Conservation (phyloP, 1,140 invertebrate genomes). For the Drosophila novamexicana region DNA sequence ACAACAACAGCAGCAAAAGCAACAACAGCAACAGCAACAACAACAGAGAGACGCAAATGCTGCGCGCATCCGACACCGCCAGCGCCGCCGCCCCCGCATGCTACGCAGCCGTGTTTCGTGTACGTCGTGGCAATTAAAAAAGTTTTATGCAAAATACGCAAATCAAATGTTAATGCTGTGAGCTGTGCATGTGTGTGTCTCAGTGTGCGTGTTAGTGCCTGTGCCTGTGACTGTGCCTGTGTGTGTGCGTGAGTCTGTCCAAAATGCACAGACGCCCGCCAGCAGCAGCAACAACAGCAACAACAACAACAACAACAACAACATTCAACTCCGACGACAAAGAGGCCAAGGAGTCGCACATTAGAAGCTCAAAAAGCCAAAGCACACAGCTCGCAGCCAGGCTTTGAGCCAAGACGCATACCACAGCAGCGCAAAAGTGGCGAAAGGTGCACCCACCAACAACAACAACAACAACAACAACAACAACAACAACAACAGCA, state of each 20-base stretch:
- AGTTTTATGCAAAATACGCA: slow-evolving; percentile 61
- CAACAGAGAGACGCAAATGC: slow-evolving; percentile 46
- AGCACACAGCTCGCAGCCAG: slow-evolving; percentile 27
- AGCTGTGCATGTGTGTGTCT: slow-evolving; percentile 1
- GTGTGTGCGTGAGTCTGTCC: slow-evolving; percentile 22
- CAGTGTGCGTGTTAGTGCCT: background rate
- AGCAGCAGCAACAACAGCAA: slow-evolving; percentile 8
- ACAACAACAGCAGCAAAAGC: background rate
- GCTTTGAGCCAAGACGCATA: slow-evolving; percentile 40
- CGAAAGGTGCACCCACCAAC: slow-evolving; percentile 27
- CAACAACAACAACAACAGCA: slow-evolving; percentile 32
- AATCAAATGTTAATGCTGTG: slow-evolving; percentile 63
- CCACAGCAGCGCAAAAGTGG: slow-evolving; percentile 29
- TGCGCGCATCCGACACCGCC: slow-evolving; percentile 19
- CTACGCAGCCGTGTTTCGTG: slow-evolving; percentile 35
- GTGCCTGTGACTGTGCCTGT: background rate
- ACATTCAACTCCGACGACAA: slow-evolving; percentile 5
- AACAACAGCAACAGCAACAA: slow-evolving; percentile 17
- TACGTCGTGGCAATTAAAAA: slow-evolving; percentile 54
- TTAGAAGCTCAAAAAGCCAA: slow-evolving; percentile 38
- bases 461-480: slow-evolving; percentile 28
- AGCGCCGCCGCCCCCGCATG: slow-evolving; percentile 29
- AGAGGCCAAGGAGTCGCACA: slow-evolving; percentile 40
- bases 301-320: slow-evolving; percentile 39
- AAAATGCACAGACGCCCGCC: slow-evolving; percentile 57